Conservation (phyloP, 2,113 vertebrate genomes). For the Rhea americana region DNA sequence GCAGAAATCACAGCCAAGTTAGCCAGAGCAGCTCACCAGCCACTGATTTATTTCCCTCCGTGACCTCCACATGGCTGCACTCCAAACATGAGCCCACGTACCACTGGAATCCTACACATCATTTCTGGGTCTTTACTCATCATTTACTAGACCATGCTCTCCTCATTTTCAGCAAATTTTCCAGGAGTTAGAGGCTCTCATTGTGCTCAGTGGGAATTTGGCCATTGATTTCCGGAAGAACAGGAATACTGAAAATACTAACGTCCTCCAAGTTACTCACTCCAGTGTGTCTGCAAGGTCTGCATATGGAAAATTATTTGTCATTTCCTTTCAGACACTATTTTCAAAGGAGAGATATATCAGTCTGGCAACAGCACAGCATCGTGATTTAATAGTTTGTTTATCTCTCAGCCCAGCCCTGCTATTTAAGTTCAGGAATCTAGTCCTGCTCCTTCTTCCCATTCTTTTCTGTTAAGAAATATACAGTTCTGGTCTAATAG, state of each 20-base stretch:
- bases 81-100: conserved; percentile 23
- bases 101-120: not conserved
- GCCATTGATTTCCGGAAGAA: not conserved
- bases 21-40: not conserved
- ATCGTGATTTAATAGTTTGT: conserved; percentile 45
- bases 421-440: not conserved
- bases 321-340: conserved; percentile 46
- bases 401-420: conserved; percentile 41
- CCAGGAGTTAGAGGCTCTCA: not conserved
- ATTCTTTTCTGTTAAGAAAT: conserved; percentile 13
- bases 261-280: conserved; percentile 32
- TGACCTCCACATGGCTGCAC: not conserved
- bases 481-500: not conserved
- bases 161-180: not conserved
- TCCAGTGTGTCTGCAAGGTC: not conserved
- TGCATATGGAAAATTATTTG: conserved; percentile 38
- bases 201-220: not conserved
- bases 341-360: conserved; percentile 49
- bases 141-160: not conserved
- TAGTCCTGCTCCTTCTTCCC: not conserved
- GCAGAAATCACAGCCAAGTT: conserved; percentile 45
- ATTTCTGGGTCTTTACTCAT: conserved; percentile 13
- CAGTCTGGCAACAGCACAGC: not conserved
- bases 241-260: not conserved
- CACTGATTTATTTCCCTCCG: conserved; percentile 56